Percentiles rank a stretch among this genome's conserved stretches.
These are phyloP conservation scores for mouse (Mus musculus) DNA, from an alignment of 2,113 vertebrate species.

Conservation along the genomic window DNA sequence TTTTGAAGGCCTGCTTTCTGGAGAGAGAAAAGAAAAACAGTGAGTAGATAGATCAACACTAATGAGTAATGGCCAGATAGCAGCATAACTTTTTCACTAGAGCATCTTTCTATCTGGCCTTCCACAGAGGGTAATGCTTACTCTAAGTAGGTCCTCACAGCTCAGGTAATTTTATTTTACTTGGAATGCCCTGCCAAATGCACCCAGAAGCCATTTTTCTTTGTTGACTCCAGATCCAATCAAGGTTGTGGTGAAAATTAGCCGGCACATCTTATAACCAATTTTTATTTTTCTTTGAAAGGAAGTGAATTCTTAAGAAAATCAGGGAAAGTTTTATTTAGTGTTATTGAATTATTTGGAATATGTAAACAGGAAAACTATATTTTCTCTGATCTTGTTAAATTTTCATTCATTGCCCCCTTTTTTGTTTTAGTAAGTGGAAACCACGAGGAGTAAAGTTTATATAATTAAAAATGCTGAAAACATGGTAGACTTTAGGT, in stretches of 20 bases:
- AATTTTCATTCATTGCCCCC: background rate
- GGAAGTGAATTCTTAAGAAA: background rate
- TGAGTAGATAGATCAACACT: background rate
- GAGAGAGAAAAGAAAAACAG: too few species aligned
- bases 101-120: background rate
- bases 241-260: background rate
- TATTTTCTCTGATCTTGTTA: constrained; percentile 14
- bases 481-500: constrained; percentile 25
- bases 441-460: background rate
- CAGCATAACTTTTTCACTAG: background rate
- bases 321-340: constrained; percentile 15
- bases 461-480: background rate
- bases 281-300: background rate
- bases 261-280: background rate
- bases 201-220: background rate
- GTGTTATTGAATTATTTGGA: background rate
- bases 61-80: background rate
- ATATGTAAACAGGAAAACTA: background rate
- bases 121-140: background rate
- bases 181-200: background rate
- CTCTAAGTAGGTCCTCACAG: background rate
- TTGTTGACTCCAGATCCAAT: background rate
- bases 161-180: background rate
- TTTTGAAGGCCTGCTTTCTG: background rate
- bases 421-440: constrained; percentile 11